Conservation (phyloP, 2,797 vertebrate species). For the Aratinga solstitialis region DNA sequence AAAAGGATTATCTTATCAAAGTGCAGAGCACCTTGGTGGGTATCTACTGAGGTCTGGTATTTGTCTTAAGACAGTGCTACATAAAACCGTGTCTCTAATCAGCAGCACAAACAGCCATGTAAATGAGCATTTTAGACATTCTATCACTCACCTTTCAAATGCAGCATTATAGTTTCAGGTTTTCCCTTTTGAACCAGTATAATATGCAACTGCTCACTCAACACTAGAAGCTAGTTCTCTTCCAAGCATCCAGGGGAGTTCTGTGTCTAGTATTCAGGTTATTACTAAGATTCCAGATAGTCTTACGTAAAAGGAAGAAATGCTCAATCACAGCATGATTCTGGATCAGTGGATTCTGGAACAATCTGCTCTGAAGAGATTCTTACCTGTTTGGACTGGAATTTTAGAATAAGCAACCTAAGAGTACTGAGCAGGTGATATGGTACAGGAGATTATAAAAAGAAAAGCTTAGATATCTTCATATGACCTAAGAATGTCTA, state of each 20-base stretch:
- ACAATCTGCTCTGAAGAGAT: background rate
- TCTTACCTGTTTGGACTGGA: background rate
- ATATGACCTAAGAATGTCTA: background rate
- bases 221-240: background rate
- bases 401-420: background rate
- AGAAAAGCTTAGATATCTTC: background rate
- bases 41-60: conserved; percentile 37
- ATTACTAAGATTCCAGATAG: background rate
- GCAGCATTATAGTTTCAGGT: background rate
- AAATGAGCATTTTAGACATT: conserved; percentile 25
- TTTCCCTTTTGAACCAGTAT: background rate
- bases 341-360: background rate
- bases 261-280: background rate
- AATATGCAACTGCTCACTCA: background rate
- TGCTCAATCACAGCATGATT: background rate
- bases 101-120: background rate
- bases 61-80: conserved; percentile 34
- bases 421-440: background rate
- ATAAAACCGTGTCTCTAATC: conserved; percentile 26
- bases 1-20: conserved; percentile 53
- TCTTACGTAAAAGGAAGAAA: background rate
- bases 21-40: conserved; percentile 7
- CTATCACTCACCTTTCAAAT: background rate
- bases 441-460: background rate
- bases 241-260: background rate